Evolutionary conservation across 2,113 vertebrate genomes (phyloP).

Genomic region (Carassius gibelio): DNA sequence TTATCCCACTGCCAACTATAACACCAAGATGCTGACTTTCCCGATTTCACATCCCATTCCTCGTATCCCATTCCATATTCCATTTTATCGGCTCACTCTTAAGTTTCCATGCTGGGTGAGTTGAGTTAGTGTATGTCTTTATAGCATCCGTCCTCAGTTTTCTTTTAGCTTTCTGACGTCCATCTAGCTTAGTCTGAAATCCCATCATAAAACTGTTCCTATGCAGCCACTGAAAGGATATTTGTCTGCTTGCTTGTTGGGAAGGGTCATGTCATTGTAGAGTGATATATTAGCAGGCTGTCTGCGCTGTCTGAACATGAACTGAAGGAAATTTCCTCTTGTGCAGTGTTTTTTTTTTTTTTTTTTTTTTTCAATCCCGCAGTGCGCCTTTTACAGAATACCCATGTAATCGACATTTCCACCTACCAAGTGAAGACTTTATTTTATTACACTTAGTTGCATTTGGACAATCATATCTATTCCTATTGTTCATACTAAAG

Average conservation of each 20-base stretch:
- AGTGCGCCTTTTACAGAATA: background rate
- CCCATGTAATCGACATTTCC: background rate
- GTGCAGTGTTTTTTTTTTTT: background rate
- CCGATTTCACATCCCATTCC: constrained; percentile 4
- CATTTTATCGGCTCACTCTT: background rate
- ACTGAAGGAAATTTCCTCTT: background rate
- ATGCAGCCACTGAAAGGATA: constrained; percentile 4
- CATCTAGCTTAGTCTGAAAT: constrained; percentile 29
- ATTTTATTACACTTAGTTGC: background rate
- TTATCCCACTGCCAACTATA: constrained; percentile 19
- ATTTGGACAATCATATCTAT: background rate
- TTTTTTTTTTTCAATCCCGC: background rate
- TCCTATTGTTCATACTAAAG: background rate
- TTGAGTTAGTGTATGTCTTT: constrained; percentile 2
- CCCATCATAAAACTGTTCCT: constrained; percentile 32
- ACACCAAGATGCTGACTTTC: constrained; percentile 26
- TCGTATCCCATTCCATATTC: background rate
- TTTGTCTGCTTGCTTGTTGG: background rate
- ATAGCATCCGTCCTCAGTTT: background rate
- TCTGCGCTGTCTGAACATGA: constrained; percentile 7
- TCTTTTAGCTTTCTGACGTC: background rate
- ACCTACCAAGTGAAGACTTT: background rate
- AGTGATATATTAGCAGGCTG: constrained; percentile 10
- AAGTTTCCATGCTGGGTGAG: background rate
- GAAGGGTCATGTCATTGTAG: constrained; percentile 7